phyloP scores from a whole-genome alignment of 2,888 invertebrate species.

The Chrysodeixis includens region DNA sequence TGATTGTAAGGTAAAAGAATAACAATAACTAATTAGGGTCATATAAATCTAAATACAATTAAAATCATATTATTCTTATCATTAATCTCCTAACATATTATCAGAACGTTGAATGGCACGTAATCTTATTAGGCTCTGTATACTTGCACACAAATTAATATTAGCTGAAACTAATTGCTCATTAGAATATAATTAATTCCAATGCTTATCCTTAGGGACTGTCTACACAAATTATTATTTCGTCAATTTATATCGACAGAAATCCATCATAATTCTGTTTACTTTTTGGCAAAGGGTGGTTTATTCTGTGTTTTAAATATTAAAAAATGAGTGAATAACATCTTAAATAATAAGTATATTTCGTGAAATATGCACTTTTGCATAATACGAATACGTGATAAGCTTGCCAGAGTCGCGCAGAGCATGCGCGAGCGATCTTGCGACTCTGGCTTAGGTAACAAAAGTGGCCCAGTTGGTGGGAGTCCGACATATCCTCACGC shows the following conservation, averaged over 20 bases:
- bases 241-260: slow-evolving; percentile 24
- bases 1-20: too few relatives aligned
- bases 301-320: slow-evolving; percentile 3
- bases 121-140: background rate
- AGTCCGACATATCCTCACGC: too few relatives aligned
- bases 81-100: background rate
- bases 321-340: too few relatives aligned
- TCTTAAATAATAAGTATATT: too few relatives aligned
- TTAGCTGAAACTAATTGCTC: slow-evolving; percentile 26
- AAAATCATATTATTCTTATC: background rate
- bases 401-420: too few relatives aligned
- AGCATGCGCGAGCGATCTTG: too few relatives aligned
- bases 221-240: slow-evolving; percentile 14
- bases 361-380: background rate
- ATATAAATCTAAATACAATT: too few relatives aligned
- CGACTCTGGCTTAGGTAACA: too few relatives aligned
- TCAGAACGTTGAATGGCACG: background rate
- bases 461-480: too few relatives aligned
- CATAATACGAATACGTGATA: slow-evolving; percentile 2
- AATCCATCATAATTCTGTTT: slow-evolving; percentile 17
- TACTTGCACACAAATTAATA: background rate
- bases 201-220: background rate
- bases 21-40: too few relatives aligned
- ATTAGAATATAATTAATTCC: slow-evolving; percentile 26
- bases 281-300: slow-evolving; percentile 15